These are phyloP conservation scores for Syngnathus rostellatus DNA, from an alignment of 2,797 vertebrate species.

Conservation along the genomic window DNA sequence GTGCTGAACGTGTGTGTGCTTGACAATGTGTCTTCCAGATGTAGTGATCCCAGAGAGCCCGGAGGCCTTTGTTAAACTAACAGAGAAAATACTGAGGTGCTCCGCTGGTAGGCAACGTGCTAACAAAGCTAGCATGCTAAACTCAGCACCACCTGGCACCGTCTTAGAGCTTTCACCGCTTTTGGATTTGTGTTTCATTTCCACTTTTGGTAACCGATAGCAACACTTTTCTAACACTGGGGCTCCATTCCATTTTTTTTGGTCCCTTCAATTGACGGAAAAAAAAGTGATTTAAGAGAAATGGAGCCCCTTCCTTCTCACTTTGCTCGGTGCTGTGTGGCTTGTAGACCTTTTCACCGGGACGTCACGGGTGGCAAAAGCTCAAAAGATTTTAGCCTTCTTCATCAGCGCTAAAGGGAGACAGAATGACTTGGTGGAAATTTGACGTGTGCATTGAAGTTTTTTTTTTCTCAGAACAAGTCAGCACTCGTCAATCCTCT, in stretches of 20 bases:
- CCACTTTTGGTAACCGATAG: conserved; percentile 32
- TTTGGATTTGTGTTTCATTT: conserved; percentile 22
- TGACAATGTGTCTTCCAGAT: conserved; percentile 85
- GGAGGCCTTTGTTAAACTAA: conserved; percentile 88
- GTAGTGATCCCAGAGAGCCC: conserved; percentile 85
- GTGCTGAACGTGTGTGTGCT: conserved; percentile 50
- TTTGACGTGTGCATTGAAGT: no score
- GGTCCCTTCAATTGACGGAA: conserved; percentile 3
- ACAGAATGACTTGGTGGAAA: no score
- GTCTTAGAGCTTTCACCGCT: conserved; percentile 25
- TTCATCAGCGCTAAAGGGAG: no score
- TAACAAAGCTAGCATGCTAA: conserved; percentile 50
- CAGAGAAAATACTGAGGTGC: conserved; percentile 82
- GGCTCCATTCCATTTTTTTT: conserved; percentile 59
- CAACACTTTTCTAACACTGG: conserved; percentile 50
- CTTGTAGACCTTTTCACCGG: conserved; percentile 30
- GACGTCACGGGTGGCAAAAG: no score
- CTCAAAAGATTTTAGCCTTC: no score
- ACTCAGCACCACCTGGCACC: conserved; percentile 24
- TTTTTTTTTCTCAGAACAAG: no score
- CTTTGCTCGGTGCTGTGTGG: conserved; percentile 44
- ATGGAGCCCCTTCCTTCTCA: conserved; percentile 55
- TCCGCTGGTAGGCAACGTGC: conserved; percentile 76
- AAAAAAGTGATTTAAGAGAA: conserved; percentile 24
- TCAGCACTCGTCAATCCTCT: neutral